Conservation (phyloP, 2,888 invertebrate genomes). For the Ametastegia equiseti region DNA sequence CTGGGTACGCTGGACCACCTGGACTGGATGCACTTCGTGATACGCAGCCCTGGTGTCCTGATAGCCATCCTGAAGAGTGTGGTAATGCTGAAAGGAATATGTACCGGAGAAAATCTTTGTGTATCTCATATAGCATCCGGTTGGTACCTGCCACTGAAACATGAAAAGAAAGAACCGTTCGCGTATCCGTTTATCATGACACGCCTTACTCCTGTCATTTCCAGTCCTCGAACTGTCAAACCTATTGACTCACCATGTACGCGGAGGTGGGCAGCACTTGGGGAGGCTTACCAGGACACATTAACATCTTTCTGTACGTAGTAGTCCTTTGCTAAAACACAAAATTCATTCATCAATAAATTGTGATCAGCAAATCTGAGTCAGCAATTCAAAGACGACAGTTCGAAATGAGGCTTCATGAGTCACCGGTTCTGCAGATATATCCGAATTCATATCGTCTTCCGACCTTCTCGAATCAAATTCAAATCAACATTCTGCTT, state of each 20-base stretch:
- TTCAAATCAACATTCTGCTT: no score
- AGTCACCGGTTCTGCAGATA: no score
- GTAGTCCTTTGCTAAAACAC: conserved; percentile 62
- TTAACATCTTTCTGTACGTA: conserved; percentile 66
- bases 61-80: conserved; percentile 63
- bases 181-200: background rate
- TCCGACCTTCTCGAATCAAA: no score
- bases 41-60: conserved; percentile 60
- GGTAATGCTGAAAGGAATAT: conserved; percentile 63
- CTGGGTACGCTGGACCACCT: conserved; percentile 63
- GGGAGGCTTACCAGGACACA: conserved; percentile 70
- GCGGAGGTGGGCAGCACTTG: conserved; percentile 66
- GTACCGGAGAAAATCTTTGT: conserved; percentile 71
- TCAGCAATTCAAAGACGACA: background rate
- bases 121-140: conserved; percentile 70
- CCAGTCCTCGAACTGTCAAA: background rate
- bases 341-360: background rate
- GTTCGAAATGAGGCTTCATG: no score
- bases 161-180: background rate
- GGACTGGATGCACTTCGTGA: conserved; percentile 69
- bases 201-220: background rate
- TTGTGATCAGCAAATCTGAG: background rate
- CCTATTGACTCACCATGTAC: conserved; percentile 64
- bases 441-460: no score
- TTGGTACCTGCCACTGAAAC: conserved; percentile 69